Conservation (phyloP, 2,113 vertebrate genomes). For the Syngnathus typhle region DNA sequence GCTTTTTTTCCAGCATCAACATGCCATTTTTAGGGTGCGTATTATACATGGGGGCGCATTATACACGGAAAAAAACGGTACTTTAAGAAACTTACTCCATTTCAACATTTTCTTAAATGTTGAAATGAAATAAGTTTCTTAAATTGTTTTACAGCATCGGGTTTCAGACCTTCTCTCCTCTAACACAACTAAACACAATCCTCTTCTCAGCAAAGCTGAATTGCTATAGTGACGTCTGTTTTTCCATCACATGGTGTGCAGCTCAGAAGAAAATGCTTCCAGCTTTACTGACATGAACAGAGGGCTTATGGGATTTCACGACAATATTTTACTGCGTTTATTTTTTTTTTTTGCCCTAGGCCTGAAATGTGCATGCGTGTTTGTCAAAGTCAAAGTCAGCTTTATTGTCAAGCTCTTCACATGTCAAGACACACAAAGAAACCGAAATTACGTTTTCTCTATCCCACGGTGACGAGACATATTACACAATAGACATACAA, state of each 20-base stretch:
- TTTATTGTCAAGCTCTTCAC: too few relatives aligned
- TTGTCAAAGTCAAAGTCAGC: too few relatives aligned
- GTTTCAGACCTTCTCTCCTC: background rate
- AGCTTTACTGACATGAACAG: slow-evolving; percentile 16
- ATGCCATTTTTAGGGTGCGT: too few relatives aligned
- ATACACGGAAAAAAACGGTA: too few relatives aligned
- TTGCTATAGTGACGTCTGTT: slow-evolving; percentile 21
- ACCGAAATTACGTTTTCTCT: too few relatives aligned
- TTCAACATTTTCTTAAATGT: too few relatives aligned
- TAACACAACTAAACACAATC: slow-evolving; percentile 19
- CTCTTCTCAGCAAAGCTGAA: slow-evolving; percentile 8
- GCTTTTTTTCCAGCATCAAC: too few relatives aligned
- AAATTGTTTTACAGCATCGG: slow-evolving; percentile 4
- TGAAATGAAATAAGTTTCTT: background rate
- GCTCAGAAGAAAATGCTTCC: slow-evolving; percentile 10
- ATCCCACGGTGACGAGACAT: too few relatives aligned
- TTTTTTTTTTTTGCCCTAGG: background rate
- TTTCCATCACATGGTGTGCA: slow-evolving; percentile 24
- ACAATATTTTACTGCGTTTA: background rate
- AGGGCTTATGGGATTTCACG: slow-evolving; percentile 23
- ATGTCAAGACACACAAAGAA: too few relatives aligned
- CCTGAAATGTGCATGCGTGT: background rate
- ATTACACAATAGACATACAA: too few relatives aligned
- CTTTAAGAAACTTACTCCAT: too few relatives aligned
- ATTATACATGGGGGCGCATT: too few relatives aligned